Evolutionary conservation across 2,797 vertebrate genomes (phyloP).

Genomic region (Myotis findleyi): DNA sequence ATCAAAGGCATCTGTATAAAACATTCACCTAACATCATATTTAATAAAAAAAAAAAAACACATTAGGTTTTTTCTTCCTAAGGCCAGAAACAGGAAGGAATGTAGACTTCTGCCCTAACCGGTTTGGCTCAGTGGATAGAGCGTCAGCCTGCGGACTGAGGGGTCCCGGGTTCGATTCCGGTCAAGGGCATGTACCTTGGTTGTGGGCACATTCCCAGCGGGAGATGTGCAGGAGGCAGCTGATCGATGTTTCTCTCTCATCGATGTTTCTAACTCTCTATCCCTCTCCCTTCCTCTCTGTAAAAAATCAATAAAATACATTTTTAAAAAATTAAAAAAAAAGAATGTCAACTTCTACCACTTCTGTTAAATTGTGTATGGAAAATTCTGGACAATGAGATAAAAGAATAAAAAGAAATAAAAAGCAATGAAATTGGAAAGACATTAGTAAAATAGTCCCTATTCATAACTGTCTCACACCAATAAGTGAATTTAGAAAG

Average conservation of each 20-base stretch:
- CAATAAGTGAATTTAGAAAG: neutral
- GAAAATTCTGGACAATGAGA: neutral
- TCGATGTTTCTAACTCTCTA: no score
- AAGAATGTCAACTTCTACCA: neutral
- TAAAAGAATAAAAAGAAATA: neutral
- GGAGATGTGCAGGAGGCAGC: no score
- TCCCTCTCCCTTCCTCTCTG: no score
- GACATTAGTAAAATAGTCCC: neutral
- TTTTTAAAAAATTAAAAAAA: no score
- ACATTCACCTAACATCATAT: neutral
- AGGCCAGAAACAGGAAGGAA: neutral
- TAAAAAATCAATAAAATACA: no score
- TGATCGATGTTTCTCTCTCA: no score
- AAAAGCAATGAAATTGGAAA: neutral
- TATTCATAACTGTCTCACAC: neutral
- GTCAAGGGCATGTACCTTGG: no score
- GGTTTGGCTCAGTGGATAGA: no score
- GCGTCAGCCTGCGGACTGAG: no score
- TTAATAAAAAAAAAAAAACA: neutral
- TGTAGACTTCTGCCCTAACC: no score
- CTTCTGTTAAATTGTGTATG: neutral
- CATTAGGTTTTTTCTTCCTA: neutral
- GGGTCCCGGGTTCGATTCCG: no score
- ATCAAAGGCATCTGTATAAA: neutral
- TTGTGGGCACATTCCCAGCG: no score